Evolutionary conservation across 2,888 invertebrate genomes (phyloP).

Genomic region (Drosophila mettleri): DNA sequence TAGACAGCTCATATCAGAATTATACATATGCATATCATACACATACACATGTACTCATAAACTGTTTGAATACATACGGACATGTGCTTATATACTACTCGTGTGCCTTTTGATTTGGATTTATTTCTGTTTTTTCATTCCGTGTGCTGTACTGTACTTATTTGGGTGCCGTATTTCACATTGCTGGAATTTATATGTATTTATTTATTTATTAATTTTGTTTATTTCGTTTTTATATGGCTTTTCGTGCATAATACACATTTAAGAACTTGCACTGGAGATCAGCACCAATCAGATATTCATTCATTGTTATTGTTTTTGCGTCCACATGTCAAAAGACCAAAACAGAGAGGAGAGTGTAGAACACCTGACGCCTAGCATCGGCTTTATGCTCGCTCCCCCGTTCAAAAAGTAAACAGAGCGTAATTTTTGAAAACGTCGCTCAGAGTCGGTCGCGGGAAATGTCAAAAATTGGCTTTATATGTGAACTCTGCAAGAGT

Average conservation of each 20-base stretch:
- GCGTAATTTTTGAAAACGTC: conserved; percentile 75
- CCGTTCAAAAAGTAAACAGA: conserved; percentile 75
- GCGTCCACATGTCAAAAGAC: conserved; percentile 62
- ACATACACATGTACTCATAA: conserved; percentile 4
- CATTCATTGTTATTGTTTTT: conserved; percentile 42
- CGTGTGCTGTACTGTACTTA: conserved; percentile 63
- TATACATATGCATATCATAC: conserved; percentile 27
- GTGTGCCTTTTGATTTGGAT: conserved; percentile 44
- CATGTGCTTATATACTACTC: conserved; percentile 27
- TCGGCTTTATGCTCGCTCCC: conserved; percentile 56
- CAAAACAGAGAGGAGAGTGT: conserved; percentile 59
- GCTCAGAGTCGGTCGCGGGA: conserved; percentile 73
- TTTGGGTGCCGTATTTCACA: conserved; percentile 17
- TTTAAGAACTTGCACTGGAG: conserved; percentile 14
- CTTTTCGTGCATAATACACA: background rate
- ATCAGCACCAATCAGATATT: conserved; percentile 50
- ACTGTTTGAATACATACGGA: background rate
- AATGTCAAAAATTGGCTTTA: conserved; percentile 73
- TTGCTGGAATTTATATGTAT: conserved; percentile 2
- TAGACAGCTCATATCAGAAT: conserved; percentile 54
- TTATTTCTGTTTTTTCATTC: conserved; percentile 38
- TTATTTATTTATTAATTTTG: background rate
- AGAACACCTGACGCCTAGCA: conserved; percentile 56
- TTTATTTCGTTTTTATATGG: background rate
- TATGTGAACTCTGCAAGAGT: conserved; percentile 77